Conservation (phyloP, 2,797 vertebrate genomes). For the Sebastiscus albofasciatus region DNA sequence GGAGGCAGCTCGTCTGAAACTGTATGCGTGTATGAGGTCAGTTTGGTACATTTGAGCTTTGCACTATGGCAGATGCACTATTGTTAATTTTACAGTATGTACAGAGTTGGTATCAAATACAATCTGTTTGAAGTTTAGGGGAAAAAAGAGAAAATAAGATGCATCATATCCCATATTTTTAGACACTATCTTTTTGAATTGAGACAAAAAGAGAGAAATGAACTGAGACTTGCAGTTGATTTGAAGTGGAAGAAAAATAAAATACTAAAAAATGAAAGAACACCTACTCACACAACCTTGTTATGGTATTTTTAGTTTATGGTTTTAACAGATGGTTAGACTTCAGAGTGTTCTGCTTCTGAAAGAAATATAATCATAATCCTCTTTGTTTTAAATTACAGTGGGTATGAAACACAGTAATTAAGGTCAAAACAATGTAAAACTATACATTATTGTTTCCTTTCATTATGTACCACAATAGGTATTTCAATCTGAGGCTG, state of each 20-base stretch:
- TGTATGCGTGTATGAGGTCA: constrained; percentile 29
- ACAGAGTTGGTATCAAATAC: constrained; percentile 63
- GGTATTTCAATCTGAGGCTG: neutral
- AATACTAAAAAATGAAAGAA: constrained; percentile 60
- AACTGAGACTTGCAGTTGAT: constrained; percentile 59
- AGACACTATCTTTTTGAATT: constrained; percentile 74
- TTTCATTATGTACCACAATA: neutral
- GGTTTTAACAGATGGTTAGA: neutral
- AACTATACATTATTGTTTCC: neutral
- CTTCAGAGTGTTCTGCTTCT: neutral
- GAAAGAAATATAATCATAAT: neutral
- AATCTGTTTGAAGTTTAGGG: constrained; percentile 39
- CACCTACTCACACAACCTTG: neutral
- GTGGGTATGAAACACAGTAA: neutral
- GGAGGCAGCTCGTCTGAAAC: constrained; percentile 47
- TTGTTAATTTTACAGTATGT: constrained; percentile 56
- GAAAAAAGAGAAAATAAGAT: constrained; percentile 37
- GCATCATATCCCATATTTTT: constrained; percentile 75
- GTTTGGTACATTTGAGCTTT: constrained; percentile 68
- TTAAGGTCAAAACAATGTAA: neutral
- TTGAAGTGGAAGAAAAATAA: constrained; percentile 63
- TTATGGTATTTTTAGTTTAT: neutral
- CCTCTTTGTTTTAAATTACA: neutral
- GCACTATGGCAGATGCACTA: constrained; percentile 70
- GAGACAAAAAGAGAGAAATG: constrained; percentile 43